Evolutionary conservation across 2,888 invertebrate genomes (phyloP), one percentile per base, ranked within the genome.

Genomic region (Beris chalybata): DNA sequence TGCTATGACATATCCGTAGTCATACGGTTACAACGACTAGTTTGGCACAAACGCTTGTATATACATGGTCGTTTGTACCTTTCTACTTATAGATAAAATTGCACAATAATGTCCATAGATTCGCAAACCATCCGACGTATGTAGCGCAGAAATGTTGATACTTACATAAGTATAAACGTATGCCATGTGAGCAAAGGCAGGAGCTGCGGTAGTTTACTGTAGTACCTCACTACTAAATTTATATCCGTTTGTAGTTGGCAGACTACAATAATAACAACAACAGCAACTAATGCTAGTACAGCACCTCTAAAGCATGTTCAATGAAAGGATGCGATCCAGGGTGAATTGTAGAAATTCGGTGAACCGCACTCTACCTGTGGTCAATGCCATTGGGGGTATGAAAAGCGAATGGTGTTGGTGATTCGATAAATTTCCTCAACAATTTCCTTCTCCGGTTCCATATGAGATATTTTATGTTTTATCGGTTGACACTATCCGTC

Each of bases 401-500:
- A 48, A 12, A 15, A 54, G 58, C 66, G 64, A 52, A 58, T 66
- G 52, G 64, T 68, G 64, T 44, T 58, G 52, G 64, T 64, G 66
- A 66, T 69, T 69, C 66, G 69, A 66, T 69, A 66, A 69, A 66
- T 69, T 69, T 69, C 66, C 64, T 66, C 64, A 69, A 66, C 69
- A 69, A 69, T 66, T 66, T 69, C 69, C 69, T 64, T 64, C 61
- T 61, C 66, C 69, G 66, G 69, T 65, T 61, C 59, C 64, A 66
- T 69, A 66, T 66, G 66, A 66, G 66, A 69, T 64, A 66, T 66
- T 66, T 66, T 66, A 66, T 69, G 59, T 69, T 64, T 66, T 69
- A 69, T 69, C 69, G 64, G 69, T 69, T 69, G 66, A 66, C 66
- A 66, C 59, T 69, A 66, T 69, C 69, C 69, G 59, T 69, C 69